Evolutionary conservation across 2,113 vertebrate genomes (phyloP).

Genomic region (Plestiodon gilberti): DNA sequence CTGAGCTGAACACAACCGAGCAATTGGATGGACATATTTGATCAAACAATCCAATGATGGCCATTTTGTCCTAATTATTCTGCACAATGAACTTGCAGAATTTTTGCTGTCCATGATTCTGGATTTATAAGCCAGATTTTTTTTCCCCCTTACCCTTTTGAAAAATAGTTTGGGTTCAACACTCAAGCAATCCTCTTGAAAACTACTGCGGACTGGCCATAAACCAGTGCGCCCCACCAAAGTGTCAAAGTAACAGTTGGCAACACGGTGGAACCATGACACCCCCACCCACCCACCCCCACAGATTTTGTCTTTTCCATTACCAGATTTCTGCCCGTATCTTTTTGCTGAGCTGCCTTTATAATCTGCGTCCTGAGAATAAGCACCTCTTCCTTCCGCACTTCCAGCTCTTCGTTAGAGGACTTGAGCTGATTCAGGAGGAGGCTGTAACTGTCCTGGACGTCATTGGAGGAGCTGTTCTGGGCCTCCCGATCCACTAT

Average conservation of each 20-base stretch:
- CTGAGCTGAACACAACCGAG: neutral
- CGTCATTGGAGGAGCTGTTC: slow-evolving; percentile 69
- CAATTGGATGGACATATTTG: neutral
- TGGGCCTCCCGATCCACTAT: slow-evolving; percentile 73
- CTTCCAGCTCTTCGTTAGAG: slow-evolving; percentile 92
- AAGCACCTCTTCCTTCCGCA: slow-evolving; percentile 95
- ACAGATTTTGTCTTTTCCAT: slow-evolving; percentile 23
- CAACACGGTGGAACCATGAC: neutral
- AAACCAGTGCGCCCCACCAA: neutral
- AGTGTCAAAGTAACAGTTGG: neutral
- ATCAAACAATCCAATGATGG: neutral
- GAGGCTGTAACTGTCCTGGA: slow-evolving; percentile 82
- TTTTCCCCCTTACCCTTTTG: neutral
- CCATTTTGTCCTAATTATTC: no score
- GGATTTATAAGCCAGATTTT: neutral
- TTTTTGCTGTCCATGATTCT: neutral
- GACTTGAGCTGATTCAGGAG: slow-evolving; percentile 88
- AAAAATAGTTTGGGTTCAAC: neutral
- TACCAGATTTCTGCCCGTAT: slow-evolving; percentile 64
- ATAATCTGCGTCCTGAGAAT: slow-evolving; percentile 90
- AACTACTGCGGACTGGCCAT: neutral
- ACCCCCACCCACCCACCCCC: neutral
- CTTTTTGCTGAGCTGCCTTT: slow-evolving; percentile 78
- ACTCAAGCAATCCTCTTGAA: neutral
- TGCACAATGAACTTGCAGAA: neutral